phyloP scores from a whole-genome alignment of 2,113 vertebrate species.

The human (Homo sapiens) region DNA sequence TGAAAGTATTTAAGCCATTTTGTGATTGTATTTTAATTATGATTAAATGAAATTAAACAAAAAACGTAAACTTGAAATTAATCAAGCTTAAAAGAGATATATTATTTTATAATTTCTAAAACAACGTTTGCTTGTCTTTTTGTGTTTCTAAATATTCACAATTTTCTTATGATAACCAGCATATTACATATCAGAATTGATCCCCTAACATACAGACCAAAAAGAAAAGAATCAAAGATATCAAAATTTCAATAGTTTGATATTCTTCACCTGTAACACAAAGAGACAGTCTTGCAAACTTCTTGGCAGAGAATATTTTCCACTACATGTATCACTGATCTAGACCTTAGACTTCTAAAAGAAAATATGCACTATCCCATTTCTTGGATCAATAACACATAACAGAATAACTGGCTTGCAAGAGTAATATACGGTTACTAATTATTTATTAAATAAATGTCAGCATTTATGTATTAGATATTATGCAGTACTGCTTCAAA shows the following conservation, averaged over 20 bases:
- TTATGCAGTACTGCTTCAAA: not conserved
- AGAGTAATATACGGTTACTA: not conserved
- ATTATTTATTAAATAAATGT: conserved; percentile 16
- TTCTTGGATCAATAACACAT: not conserved
- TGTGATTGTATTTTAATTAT: not conserved
- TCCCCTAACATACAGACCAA: not conserved
- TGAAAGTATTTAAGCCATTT: not conserved
- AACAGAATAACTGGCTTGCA: not conserved
- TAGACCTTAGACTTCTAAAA: not conserved
- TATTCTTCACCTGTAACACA: not conserved
- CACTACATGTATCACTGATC: not conserved
- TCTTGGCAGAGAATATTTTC: not conserved
- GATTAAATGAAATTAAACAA: not conserved
- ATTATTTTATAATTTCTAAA: not conserved
- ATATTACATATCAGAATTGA: not conserved
- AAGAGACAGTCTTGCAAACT: not conserved
- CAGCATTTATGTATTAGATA: not conserved
- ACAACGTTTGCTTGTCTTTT: not conserved
- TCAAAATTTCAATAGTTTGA: not conserved
- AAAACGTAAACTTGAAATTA: not conserved
- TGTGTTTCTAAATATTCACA: not conserved
- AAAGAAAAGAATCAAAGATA: not conserved
- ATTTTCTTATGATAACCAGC: not conserved
- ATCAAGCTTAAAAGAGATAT: not conserved
- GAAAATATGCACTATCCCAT: not conserved